Conservation (phyloP, 2,113 vertebrate genomes). For the Eulacestoma nigropectus region DNA sequence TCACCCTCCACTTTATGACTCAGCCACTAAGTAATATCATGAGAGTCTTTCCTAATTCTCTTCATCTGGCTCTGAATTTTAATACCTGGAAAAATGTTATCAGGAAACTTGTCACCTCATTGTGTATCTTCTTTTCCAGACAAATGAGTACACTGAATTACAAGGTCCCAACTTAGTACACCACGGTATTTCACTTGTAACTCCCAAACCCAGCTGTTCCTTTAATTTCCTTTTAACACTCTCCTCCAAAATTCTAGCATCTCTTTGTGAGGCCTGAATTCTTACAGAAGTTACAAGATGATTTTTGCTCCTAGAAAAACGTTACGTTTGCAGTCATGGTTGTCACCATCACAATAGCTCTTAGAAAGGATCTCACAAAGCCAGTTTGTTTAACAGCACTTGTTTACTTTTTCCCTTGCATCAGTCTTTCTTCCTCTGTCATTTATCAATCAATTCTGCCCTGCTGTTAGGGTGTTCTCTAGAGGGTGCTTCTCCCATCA, state of each 20-base stretch:
- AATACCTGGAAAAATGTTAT: background rate
- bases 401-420: background rate
- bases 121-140: background rate
- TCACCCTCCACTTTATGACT: conserved; percentile 3
- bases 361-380: background rate
- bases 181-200: background rate
- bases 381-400: background rate
- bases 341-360: background rate
- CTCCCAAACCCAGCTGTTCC: background rate
- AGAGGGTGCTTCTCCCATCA: background rate
- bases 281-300: background rate
- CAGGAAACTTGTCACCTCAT: background rate
- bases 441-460: background rate
- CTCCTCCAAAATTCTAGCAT: background rate
- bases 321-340: background rate
- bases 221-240: background rate
- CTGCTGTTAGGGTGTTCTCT: background rate
- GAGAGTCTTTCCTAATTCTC: background rate
- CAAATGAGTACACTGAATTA: background rate
- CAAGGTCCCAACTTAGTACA: background rate
- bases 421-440: background rate
- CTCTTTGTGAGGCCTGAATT: background rate
- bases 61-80: conserved; percentile 26
- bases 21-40: background rate
- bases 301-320: background rate